phyloP scores from a whole-genome alignment of 2,113 vertebrate genomes.

The Daboia siamensis region DNA sequence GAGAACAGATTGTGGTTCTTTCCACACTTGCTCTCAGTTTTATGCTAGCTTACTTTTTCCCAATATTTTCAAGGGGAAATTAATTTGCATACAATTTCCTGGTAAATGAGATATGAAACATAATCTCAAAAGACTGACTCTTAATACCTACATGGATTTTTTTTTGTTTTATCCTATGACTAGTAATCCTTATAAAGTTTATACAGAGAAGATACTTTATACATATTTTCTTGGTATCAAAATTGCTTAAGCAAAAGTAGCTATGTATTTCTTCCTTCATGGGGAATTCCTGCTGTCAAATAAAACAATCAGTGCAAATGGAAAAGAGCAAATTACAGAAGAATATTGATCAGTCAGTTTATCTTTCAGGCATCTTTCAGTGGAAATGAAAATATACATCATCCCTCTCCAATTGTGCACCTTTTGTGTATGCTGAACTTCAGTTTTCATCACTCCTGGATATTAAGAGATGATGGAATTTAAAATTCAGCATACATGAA shows the following conservation, averaged over 20 bases:
- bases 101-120: not conserved
- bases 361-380: not conserved
- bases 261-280: not conserved
- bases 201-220: not conserved
- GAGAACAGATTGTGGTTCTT: not conserved
- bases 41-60: not conserved
- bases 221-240: not conserved
- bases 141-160: slow-evolving; percentile 4
- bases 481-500: not conserved
- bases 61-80: not conserved
- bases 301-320: not conserved
- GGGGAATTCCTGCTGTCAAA: not conserved
- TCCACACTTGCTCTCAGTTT: not conserved
- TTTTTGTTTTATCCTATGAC: slow-evolving; percentile 23
- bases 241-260: not conserved
- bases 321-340: not conserved
- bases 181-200: slow-evolving; percentile 29
- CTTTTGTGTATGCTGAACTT: not conserved
- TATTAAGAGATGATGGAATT: not conserved
- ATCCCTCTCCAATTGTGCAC: not conserved
- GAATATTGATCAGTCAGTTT: not conserved
- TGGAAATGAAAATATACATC: not conserved
- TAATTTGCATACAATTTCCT: not conserved
- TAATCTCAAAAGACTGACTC: slow-evolving; percentile 33
- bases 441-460: not conserved